phyloP scores from a whole-genome alignment of 2,888 invertebrate genomes.

The Pimpla rufipes region DNA sequence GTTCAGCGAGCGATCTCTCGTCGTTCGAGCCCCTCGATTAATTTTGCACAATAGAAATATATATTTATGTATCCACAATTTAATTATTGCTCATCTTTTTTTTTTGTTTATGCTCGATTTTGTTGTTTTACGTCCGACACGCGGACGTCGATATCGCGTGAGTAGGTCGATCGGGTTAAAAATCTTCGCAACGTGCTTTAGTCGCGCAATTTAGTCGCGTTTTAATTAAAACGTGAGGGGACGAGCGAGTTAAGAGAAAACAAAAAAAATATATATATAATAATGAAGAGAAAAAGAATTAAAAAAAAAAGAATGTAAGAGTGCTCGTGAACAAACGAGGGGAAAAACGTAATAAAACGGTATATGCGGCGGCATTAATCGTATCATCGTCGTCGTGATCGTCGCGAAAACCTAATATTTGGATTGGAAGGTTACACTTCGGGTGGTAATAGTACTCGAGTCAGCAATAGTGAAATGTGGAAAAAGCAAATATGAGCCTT shows the following conservation, averaged over 20 bases:
- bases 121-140: not conserved
- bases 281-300: slow-evolving; percentile 21
- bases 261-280: too few relatives aligned
- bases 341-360: slow-evolving; percentile 9
- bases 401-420: slow-evolving; percentile 66
- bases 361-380: slow-evolving; percentile 11
- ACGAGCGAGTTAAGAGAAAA: slow-evolving; percentile 33
- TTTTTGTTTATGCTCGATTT: slow-evolving; percentile 50
- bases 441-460: slow-evolving; percentile 63
- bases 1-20: not conserved
- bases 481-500: slow-evolving; percentile 77
- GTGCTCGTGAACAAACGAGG: slow-evolving; percentile 1
- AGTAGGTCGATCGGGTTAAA: slow-evolving; percentile 29
- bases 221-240: slow-evolving; percentile 25
- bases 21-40: not conserved
- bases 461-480: slow-evolving; percentile 78
- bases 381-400: slow-evolving; percentile 23
- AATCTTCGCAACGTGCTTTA: slow-evolving; percentile 3
- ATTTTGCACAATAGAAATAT: slow-evolving; percentile 42
- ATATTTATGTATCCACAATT: slow-evolving; percentile 47
- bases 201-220: slow-evolving; percentile 26
- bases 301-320: not conserved
- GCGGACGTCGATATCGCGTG: not conserved
- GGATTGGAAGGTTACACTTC: slow-evolving; percentile 74
- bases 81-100: slow-evolving; percentile 52